Evolutionary conservation across 2,888 invertebrate genomes (phyloP), one percentile per base, ranked within the genome.

Genomic region (Tetanocera ferruginea): DNA sequence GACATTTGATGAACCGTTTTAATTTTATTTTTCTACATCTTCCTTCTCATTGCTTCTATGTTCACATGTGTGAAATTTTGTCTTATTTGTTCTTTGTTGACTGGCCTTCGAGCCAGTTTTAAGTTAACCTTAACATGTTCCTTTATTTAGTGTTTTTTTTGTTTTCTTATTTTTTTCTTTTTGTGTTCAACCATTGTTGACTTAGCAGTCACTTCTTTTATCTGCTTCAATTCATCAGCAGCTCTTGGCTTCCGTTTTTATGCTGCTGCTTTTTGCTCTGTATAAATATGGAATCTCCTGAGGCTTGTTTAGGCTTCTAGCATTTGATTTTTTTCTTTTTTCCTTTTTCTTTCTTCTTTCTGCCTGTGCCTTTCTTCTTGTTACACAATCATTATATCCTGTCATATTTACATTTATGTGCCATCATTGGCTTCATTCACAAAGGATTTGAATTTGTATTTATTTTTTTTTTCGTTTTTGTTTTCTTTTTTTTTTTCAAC

Each of bases 351-450:
- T 60, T 60, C 19, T 43, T 37, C 9, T 23, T 31, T 31, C 31
- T 17, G 31, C 31, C 43, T 37, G 8, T 0, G 8, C 67, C 67
- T 17, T 23, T 34, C 11, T 23, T 9, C 34, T 67, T 67, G 67
- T 28, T 37, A 34, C 23, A n/a, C 43, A 9, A 17, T 37, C 67
- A n/a, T 67, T 23, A 67, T 67, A 67, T 60, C 60, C 60, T 60
- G 60, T 23, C 60, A 60, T 67, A 67, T 67, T 67, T 67, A 67
- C 67, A 67, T 67, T 67, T 67, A 67, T 67, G n/a, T 34, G 67
- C 34, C 67, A 43, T 67, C 67, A 67, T 67, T 67, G 67, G n/a
- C 67, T 34, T 67, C 67, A 37, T 43, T 43, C 67, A 67, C 37
- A 67, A 67, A 67, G 67, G 67, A 67, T 37, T 67, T 37, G n/a